Evolutionary conservation across 2,113 vertebrate species (phyloP).

Genomic region (Lucifuga dentata): DNA sequence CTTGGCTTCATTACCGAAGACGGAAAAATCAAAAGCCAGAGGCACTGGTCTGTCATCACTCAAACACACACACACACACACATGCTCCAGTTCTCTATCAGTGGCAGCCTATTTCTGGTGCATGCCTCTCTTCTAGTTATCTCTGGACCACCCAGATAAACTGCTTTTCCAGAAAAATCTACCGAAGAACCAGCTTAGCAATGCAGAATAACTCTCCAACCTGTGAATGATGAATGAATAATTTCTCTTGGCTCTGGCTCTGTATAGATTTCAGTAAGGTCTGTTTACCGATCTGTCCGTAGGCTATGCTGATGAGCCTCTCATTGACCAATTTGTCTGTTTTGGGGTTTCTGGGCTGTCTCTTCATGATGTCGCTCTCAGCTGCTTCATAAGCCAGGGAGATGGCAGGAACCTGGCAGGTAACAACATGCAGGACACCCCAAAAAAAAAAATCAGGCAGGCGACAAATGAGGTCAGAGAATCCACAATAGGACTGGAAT

Average conservation of each 20-base stretch:
- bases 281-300: constrained; percentile 86
- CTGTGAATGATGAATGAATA: not conserved
- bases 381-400: constrained; percentile 90
- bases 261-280: not conserved
- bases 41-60: constrained; percentile 23
- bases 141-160: constrained; percentile 40
- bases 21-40: constrained; percentile 31
- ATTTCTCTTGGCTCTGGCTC: not conserved
- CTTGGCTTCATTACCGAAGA: constrained; percentile 41
- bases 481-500: too few relatives aligned
- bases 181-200: not conserved
- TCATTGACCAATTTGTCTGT: constrained; percentile 91
- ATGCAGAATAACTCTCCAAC: not conserved
- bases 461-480: not conserved
- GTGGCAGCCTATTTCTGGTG: constrained; percentile 56
- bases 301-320: constrained; percentile 90
- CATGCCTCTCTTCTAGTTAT: constrained; percentile 41
- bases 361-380: constrained; percentile 92
- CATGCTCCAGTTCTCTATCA: constrained; percentile 42
- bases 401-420: constrained; percentile 86
- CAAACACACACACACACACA: constrained; percentile 7
- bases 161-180: not conserved
- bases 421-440: too few relatives aligned
- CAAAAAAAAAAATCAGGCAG: too few relatives aligned
- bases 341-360: constrained; percentile 87